Conservation (phyloP, 1,140 invertebrate species). For the Conus betulinus region DNA sequence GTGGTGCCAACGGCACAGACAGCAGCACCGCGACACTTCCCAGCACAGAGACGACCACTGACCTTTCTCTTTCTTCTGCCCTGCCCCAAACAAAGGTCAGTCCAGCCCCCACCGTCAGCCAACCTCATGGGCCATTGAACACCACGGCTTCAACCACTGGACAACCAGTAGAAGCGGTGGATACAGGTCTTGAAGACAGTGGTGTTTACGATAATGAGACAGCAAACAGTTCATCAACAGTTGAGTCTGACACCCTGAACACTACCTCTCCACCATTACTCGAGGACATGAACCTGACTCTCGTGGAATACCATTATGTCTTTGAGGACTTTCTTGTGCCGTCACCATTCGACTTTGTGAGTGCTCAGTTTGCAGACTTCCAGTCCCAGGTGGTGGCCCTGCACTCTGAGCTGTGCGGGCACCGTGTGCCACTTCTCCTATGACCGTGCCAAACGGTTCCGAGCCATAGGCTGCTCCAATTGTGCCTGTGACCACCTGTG, state of each 20-base stretch:
- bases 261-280: neutral
- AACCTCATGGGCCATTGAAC: neutral
- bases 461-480: neutral
- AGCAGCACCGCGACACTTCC: too few species aligned
- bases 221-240: neutral
- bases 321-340: neutral
- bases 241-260: neutral
- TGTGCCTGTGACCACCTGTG: conserved; percentile 27
- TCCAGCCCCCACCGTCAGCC: neutral
- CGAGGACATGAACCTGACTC: neutral
- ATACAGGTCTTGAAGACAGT: neutral
- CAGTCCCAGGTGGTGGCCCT: neutral
- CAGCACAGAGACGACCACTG: neutral
- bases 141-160: neutral
- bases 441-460: neutral
- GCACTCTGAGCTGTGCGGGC: neutral
- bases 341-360: neutral
- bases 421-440: neutral
- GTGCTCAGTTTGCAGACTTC: neutral
- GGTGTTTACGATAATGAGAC: neutral
- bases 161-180: too few species aligned
- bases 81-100: neutral
- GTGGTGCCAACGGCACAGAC: too few species aligned
- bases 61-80: neutral
- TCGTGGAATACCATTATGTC: neutral